phyloP scores from a whole-genome alignment of 2,888 invertebrate genomes.

The Eilema sororculum region DNA sequence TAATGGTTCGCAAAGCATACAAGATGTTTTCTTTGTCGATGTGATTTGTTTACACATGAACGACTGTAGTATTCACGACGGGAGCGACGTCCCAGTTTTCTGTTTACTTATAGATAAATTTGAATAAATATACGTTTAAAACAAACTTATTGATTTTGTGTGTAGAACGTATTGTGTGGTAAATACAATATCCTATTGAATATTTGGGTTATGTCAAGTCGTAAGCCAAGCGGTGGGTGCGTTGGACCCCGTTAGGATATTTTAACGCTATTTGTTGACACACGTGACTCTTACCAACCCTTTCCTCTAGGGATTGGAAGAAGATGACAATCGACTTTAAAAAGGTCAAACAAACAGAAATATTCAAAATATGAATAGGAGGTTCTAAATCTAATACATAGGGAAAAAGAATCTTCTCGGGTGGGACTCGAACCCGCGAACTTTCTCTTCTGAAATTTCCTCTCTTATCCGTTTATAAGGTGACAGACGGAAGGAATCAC shows the following conservation, averaged over 20 bases:
- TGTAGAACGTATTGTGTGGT: neutral
- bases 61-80: slow-evolving; percentile 43
- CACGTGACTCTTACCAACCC: neutral
- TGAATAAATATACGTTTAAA: slow-evolving; percentile 27
- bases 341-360: neutral
- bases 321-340: neutral
- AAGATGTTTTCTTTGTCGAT: slow-evolving; percentile 59
- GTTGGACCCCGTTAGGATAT: neutral
- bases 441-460: too few species aligned
- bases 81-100: slow-evolving; percentile 40
- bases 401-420: too few species aligned
- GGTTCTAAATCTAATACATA: too few species aligned
- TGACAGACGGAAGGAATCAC: too few species aligned
- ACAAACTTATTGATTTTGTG: slow-evolving; percentile 18
- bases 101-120: slow-evolving; percentile 41
- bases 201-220: neutral
- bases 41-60: slow-evolving; percentile 64
- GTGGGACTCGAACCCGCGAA: too few species aligned
- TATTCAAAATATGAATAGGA: too few species aligned
- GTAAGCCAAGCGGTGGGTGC: neutral
- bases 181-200: neutral
- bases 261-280: neutral
- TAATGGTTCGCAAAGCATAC: slow-evolving; percentile 49
- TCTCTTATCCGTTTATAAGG: too few species aligned
- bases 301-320: neutral